Evolutionary conservation across 2,797 vertebrate species (phyloP).

Genomic region (Botia kubotai): DNA sequence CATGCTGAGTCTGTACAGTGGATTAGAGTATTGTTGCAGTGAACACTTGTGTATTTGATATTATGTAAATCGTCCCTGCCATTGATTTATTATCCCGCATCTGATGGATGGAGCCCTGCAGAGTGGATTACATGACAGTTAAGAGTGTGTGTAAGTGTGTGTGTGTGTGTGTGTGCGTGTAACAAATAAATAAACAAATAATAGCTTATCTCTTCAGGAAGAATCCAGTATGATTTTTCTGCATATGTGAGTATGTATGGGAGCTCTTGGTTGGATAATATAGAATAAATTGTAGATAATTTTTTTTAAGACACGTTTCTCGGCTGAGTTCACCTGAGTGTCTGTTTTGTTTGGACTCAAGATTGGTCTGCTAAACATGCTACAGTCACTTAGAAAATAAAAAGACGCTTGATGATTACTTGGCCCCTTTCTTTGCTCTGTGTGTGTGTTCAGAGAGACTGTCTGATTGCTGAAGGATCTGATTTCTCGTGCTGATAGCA

Average conservation of each 20-base stretch:
- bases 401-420: conserved; percentile 66
- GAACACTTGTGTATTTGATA: conserved; percentile 52
- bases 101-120: conserved; percentile 52
- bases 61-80: conserved; percentile 61
- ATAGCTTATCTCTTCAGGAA: conserved; percentile 34
- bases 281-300: too few species aligned
- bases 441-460: conserved; percentile 22
- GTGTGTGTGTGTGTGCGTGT: conserved; percentile 32
- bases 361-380: conserved; percentile 14
- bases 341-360: conserved; percentile 32
- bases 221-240: neutral
- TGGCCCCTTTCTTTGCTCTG: conserved; percentile 58
- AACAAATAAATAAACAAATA: conserved; percentile 25
- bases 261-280: conserved; percentile 7
- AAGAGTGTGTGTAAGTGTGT: conserved; percentile 41
- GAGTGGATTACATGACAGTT: conserved; percentile 56
- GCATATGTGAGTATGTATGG: conserved; percentile 29
- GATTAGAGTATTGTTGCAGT: conserved; percentile 42
- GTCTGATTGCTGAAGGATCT: conserved; percentile 26
- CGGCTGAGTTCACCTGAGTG: conserved; percentile 29
- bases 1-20: conserved; percentile 12
- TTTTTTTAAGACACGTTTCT: conserved; percentile 44
- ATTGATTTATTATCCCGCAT: conserved; percentile 58
- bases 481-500: conserved; percentile 43
- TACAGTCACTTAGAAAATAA: conserved; percentile 55